Conservation (phyloP, 2,888 invertebrate species). For the Erynnis tages region DNA sequence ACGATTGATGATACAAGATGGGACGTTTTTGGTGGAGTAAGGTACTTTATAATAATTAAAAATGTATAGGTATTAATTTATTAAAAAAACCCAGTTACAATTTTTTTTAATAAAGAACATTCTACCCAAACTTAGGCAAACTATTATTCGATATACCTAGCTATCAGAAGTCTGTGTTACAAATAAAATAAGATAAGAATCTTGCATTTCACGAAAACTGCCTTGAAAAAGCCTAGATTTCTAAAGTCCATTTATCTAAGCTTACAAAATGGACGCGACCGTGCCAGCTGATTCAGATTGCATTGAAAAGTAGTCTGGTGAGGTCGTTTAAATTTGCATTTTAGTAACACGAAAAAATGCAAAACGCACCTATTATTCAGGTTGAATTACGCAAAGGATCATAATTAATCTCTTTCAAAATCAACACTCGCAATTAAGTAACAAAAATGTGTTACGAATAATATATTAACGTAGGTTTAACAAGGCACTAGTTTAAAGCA, state of each 20-base stretch:
- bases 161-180: too few relatives aligned
- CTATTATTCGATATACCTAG: too few relatives aligned
- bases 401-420: constrained; percentile 11
- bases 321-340: constrained; percentile 5
- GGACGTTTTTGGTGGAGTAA: too few relatives aligned
- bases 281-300: neutral
- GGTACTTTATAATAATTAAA: too few relatives aligned
- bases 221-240: neutral
- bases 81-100: too few relatives aligned
- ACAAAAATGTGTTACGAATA: neutral
- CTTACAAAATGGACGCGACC: neutral
- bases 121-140: too few relatives aligned
- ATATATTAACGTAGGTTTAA: neutral
- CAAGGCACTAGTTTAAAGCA: neutral
- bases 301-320: constrained; percentile 5
- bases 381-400: neutral
- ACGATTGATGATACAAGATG: too few relatives aligned
- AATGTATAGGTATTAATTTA: too few relatives aligned
- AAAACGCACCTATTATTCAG: constrained; percentile 2
- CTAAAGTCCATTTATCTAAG: constrained; percentile 1
- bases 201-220: neutral
- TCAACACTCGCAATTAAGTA: neutral
- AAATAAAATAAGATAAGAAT: neutral
- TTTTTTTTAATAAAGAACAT: too few relatives aligned
- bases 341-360: constrained; percentile 8